Base-by-base conservation (phyloP, 2,797 vertebrate genomes). In the Sebastes variabilis region DNA sequence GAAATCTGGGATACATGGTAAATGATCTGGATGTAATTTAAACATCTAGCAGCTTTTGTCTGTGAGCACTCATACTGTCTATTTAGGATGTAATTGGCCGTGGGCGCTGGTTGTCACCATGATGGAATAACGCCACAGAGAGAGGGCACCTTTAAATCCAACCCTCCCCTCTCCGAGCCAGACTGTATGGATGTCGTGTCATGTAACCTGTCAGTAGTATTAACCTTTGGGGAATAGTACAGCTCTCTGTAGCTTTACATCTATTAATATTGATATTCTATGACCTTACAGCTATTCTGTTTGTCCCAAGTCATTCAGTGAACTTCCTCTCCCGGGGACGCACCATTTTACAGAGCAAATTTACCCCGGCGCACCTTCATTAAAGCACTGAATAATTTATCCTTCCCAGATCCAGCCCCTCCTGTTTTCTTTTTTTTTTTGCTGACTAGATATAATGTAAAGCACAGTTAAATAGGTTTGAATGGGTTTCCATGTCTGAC, bases 231-330 rank as follows among this genome's bases (percentile, higher is more conserved):
- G 81, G 68, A 81, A 73, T 68, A 65, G 38, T 12, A 32, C 66
- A 36, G 74, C 76, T 84, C 76, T 81, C 16, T 81, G 61, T 83
- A 81, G 79, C 75, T 85, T 83, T 78, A 82, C 77, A 79, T 87
- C 88, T 87, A 89, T 93, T 91, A 91, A 90, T 94, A 94, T 90
- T 92, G 90, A 94, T 93, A 89, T 88, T 84, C 65, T 73, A 8
- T 82, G 89, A 89, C 89, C 91, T 92, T 89, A 89, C 65, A 81
- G 58, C 83, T 73, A 59, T 79, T 79, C 81, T 87, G 81, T 89
- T 87, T 90, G 85, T 90, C 86, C 78, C 10, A 4, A 79, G 86
- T 87, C 82, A 83, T 71, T 87, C 80, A 67, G 81, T 64, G 77
- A 85, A 89, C 75, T 84, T 88, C 84, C 84, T 87, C 80, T 83